Evolutionary conservation across 2,113 vertebrate species (phyloP).

Genomic region (Gambusia affinis): DNA sequence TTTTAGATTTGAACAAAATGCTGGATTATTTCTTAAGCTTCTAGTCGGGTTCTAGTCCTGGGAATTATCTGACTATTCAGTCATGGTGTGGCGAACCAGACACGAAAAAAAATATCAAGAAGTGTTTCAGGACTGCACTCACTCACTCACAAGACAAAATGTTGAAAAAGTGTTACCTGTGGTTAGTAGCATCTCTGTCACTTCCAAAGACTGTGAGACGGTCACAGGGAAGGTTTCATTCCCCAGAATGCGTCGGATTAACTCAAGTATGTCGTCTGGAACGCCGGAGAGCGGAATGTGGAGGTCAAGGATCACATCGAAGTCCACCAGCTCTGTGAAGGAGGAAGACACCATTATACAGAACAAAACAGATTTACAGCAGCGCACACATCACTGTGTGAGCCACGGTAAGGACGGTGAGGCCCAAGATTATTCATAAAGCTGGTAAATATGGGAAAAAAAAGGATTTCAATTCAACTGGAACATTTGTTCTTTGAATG

Average conservation of each 20-base stretch:
- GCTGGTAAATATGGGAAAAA: neutral
- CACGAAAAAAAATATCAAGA: no score
- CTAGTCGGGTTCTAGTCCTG: no score
- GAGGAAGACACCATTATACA: neutral
- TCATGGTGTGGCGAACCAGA: no score
- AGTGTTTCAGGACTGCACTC: no score
- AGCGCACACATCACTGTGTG: neutral
- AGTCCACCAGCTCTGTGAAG: constrained; percentile 7
- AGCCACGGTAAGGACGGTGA: no score
- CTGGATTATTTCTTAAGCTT: no score
- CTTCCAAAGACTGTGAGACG: neutral
- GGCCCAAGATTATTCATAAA: neutral
- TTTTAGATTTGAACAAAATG: no score
- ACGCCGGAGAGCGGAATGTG: constrained; percentile 4
- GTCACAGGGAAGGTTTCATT: rapidly evolving
- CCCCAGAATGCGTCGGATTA: neutral
- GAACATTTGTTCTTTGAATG: neutral
- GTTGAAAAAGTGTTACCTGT: constrained; percentile 9
- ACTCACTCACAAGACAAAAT: no score
- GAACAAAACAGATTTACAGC: neutral
- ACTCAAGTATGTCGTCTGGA: neutral
- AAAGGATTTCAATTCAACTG: neutral
- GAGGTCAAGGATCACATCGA: constrained; percentile 18
- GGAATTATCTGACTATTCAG: no score
- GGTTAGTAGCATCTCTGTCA: constrained; percentile 30